Base-by-base conservation (phyloP, 2,888 invertebrate genomes). In the Vannuccia rotundouncinata region DNA sequence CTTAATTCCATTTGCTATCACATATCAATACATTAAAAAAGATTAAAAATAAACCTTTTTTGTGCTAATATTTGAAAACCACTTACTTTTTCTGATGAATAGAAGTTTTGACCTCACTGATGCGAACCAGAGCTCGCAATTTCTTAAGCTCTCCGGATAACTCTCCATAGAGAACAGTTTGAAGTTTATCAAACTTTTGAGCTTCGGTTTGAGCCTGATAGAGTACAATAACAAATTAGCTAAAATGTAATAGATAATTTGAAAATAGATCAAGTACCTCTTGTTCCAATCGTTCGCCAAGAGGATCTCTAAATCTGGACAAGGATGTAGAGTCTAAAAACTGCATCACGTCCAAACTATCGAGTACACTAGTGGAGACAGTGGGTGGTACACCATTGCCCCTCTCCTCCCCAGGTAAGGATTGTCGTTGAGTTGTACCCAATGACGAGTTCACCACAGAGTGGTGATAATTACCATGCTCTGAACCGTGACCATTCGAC, bases 111-210 rank as follows among this genome's bases (percentile, higher is more conserved):
- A 78, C 66, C 30, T 78, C 78, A 66, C 78, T 78, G 25, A 78
- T 78, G 13, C 78, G 59, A 30, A 78, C 78, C 5, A 78, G 78
- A 2, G 78, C 78, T 17, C 66, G 59, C 27, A 78, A 25, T 25
- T 78, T 78, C 25, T 78, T 78, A 1, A 60, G 29, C 22, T 78
- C 78, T n/a, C 60, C 59, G 1, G 78, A 59, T 29, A 78, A 78
- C 60, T 78, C 78, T 27, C 60, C 78, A 28, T 78, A 78, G 1
- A 78, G 27, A 59, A 78, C 78, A 1, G 78, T 60, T 29, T 78
- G 78, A 25, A 78, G 60, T 66, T 60, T 74, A 22, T 60, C 78
- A 28, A 78, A 78, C 30, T 78, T 78, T 27, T 78, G 66, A 78
- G 59, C 59, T 78, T 78, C 78, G 5, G 66, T 60, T 29, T 78